Evolutionary conservation across 2,888 invertebrate genomes (phyloP).

Genomic region (Eilema caniola): DNA sequence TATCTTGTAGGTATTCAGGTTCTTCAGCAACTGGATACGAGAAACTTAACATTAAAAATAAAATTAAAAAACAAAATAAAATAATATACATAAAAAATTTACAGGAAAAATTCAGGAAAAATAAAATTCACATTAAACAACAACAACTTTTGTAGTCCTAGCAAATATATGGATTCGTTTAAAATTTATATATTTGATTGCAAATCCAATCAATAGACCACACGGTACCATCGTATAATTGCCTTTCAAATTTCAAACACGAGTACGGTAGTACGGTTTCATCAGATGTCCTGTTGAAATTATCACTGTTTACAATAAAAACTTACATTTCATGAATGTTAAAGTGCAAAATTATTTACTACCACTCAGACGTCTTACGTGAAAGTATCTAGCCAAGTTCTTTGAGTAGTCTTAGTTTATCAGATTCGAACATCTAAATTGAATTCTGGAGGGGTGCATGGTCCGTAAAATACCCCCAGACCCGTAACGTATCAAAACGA

Average conservation of each 20-base stretch:
- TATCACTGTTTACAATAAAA: neutral
- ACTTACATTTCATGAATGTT: slow-evolving; percentile 4
- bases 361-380: slow-evolving; percentile 31
- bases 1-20: no score
- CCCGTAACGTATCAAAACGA: slow-evolving; percentile 51
- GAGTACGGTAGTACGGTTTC: neutral
- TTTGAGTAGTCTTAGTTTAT: slow-evolving; percentile 64
- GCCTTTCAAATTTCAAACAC: neutral
- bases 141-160: no score
- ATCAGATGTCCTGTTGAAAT: neutral
- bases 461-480: slow-evolving; percentile 72
- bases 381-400: slow-evolving; percentile 47
- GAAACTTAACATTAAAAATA: no score
- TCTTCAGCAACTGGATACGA: no score
- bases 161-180: neutral
- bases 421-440: slow-evolving; percentile 81
- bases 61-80: no score
- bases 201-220: neutral
- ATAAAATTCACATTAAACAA: no score
- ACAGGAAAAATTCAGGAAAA: no score
- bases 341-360: slow-evolving; percentile 46
- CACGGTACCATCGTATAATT: neutral
- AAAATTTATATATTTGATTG: neutral
- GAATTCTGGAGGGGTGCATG: slow-evolving; percentile 77
- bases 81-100: no score